Base-by-base conservation (phyloP, 2,113 vertebrate genomes). In the Microcebus tavaratra region DNA sequence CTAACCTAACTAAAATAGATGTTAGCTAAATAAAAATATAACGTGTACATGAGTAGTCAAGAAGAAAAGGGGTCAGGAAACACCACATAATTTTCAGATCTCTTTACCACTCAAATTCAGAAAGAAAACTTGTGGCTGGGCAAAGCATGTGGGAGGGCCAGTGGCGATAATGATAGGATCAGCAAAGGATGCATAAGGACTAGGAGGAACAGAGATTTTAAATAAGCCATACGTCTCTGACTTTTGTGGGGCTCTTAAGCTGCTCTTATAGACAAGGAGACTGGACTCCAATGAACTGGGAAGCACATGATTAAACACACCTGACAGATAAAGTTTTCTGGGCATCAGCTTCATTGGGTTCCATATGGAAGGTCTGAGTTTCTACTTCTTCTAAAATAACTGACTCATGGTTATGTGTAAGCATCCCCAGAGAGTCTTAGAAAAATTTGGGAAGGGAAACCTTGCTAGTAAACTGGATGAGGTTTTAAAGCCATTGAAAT, bases 401-500 rank as follows among this genome's bases (percentile, higher is more conserved):
- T 72, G 72, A 95, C 18, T 94, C 67, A 42, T 61, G 17, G 83
- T 65, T 57, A 13, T 48, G 45, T 67, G 8, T 84, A n/a, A 80
- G 70, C 65, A 57, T 89, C 81, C 83, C 83, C 80, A 34, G 50
- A 85, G 87, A 85, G 83, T 65, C 42, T 95, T 68, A 88, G 83
- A 92, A 90, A 97, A 81, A 48, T 25, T 48, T 78, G 78, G 78
- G 42, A 91, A 97, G n/a, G 63, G 79, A 39, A 96, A 91, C 14
- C 65, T 97, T 76, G 86, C 75, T 55, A 65, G 45, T 72, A 80
- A 92, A 57, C 34, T 23, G 21, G 21, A 23, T 67, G 70, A 96
- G 42, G 14, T 87, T 94, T 97, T 96, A 87, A 95, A 96, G 79
- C 13, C 89, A 83, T 15, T 94, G 93, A 95, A 93, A 93, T 97